phyloP scores from a whole-genome alignment of 2,888 invertebrate genomes.

The Seira sanloemensis region DNA sequence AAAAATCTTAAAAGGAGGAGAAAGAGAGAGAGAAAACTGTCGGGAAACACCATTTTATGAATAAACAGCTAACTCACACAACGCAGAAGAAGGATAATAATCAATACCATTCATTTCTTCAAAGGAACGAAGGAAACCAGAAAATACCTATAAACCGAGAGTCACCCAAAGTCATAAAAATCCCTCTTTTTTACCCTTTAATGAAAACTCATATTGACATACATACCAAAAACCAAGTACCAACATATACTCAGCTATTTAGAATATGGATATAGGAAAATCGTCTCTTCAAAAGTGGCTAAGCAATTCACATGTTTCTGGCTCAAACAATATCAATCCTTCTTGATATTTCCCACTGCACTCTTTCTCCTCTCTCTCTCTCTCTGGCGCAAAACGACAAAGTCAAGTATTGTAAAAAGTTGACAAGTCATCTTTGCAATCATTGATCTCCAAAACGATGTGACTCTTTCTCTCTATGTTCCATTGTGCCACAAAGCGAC shows the following conservation, averaged over 20 bases:
- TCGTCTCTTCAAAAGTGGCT: not conserved
- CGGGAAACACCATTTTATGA: slow-evolving; percentile 6
- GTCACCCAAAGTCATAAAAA: not conserved
- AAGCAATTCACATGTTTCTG: no score
- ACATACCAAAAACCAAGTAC: not conserved
- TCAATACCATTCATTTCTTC: slow-evolving; percentile 39
- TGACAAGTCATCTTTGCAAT: slow-evolving; percentile 53
- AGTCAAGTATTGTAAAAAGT: not conserved
- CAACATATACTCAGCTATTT: not conserved
- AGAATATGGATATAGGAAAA: no score
- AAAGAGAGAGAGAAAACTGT: not conserved
- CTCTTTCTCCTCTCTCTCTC: not conserved
- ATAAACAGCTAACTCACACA: no score
- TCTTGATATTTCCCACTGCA: not conserved
- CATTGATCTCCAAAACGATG: slow-evolving; percentile 6
- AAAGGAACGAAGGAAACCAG: not conserved
- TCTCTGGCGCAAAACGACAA: not conserved
- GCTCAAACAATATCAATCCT: no score
- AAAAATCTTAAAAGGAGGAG: not conserved
- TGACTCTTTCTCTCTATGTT: not conserved
- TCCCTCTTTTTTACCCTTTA: not conserved
- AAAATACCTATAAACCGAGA: not conserved
- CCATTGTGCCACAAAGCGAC: not conserved
- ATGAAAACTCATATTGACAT: slow-evolving; percentile 6
- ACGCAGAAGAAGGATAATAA: slow-evolving; percentile 5